Conservation (phyloP, 2,797 vertebrate genomes). For the Liparis tanakae region DNA sequence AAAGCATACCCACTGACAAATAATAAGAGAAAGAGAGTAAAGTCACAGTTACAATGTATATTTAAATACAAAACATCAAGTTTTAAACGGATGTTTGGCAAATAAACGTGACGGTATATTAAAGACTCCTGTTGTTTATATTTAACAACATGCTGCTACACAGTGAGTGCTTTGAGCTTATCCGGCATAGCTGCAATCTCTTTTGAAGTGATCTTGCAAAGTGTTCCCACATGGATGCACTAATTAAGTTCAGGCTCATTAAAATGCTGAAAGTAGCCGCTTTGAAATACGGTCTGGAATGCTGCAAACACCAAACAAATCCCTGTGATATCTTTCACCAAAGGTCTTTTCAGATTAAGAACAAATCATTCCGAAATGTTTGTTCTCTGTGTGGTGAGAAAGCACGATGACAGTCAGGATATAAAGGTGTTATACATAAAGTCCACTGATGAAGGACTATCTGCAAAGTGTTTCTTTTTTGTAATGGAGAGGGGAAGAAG, state of each 20-base stretch:
- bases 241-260: conserved; percentile 63
- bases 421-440: conserved; percentile 12
- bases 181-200: conserved; percentile 32
- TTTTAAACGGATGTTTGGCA: conserved; percentile 24
- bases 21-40: not conserved
- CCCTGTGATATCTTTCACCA: conserved; percentile 30
- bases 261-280: conserved; percentile 46
- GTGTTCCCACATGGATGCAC: conserved; percentile 42
- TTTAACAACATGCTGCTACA: conserved; percentile 36
- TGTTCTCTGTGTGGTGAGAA: conserved; percentile 1
- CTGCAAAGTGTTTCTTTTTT: conserved; percentile 50
- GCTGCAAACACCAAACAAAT: conserved; percentile 47
- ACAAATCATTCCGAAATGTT: conserved; percentile 4
- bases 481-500: conserved; percentile 31
- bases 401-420: not conserved
- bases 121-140: conserved; percentile 20
- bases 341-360: conserved; percentile 33
- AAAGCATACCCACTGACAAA: not conserved
- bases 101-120: conserved; percentile 4
- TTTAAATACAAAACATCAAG: not conserved
- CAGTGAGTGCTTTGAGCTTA: conserved; percentile 37
- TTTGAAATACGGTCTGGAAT: conserved; percentile 49
- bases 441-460: conserved; percentile 2
- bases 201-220: conserved; percentile 37
- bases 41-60: conserved; percentile 4